Base-by-base conservation (phyloP, 2,797 vertebrate genomes). In the Coluber constrictor region DNA sequence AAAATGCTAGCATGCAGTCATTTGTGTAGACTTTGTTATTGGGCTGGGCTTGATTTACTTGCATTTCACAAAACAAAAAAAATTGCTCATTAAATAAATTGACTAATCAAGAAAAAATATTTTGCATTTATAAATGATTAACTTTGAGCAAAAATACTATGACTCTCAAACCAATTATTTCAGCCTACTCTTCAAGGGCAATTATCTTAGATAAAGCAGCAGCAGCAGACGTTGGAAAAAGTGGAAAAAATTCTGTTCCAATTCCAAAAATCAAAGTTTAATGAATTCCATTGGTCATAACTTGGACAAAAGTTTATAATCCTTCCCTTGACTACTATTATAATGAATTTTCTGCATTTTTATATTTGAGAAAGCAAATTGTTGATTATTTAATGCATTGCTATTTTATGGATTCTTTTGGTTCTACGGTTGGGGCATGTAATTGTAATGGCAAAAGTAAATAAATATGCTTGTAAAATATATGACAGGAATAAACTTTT, bases 1-100 rank as follows among this genome's bases (percentile, higher is more conserved):
- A 97, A 96, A 96, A 96, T 97, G 97, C 98, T 97, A 94, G 95
- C 97, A 95, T 97, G 96, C 91, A 92, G 96, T 97, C 94, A 97
- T 95, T 97, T 97, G 95, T 92, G 60, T 95, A 94, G 90, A 90
- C 93, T 93, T 94, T 96, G 95, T 96, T 95, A 97, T 96, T 95
- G 96, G 95, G 94, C 63, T 95, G 93, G 93, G 86, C 29, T 92
- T 92, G 92, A 97, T 97, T 97, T 97, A 94, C 94, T 96, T 96
- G 93, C 97, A 95, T 92, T 94, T 86, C 90, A 95, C 60, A 95
- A 95, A 96, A 96, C 94, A 94, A 96, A 92, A 94, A 93, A 94
- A 92, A 70, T 2, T 0, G 94, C 91, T 92, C 96, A 15, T 95
- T 96, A 96, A 96, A 96, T 96, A 94, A 93, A 95, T 93, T 66